These are phyloP conservation scores for Euphysa ruthae DNA, from an alignment of 30 jellyfish, hydroid and myxozoan genomes.

Conservation along the genomic window DNA sequence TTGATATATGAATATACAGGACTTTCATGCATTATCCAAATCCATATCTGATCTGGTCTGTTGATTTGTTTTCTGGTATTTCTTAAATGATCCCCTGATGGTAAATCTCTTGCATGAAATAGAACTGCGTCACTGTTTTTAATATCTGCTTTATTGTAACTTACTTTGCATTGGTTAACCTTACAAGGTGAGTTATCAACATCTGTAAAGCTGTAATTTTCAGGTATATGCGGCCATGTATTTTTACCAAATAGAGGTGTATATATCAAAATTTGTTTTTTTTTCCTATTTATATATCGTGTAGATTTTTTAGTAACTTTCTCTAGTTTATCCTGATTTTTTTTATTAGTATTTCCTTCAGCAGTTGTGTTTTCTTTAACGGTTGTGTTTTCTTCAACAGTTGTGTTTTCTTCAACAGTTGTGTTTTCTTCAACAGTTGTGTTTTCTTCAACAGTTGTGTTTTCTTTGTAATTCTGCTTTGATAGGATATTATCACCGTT, in stretches of 20 bases:
- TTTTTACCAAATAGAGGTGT: slow-evolving; percentile 52
- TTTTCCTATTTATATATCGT: too few relatives aligned
- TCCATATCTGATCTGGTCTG: slow-evolving; percentile 42
- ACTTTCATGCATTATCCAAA: slow-evolving; percentile 80
- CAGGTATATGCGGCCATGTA: slow-evolving; percentile 69
- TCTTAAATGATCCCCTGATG: slow-evolving; percentile 22
- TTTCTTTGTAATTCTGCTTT: too few relatives aligned
- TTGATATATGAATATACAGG: slow-evolving; percentile 36
- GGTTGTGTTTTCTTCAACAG: too few relatives aligned
- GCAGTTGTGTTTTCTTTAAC: too few relatives aligned
- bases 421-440: too few relatives aligned
- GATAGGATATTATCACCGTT: too few relatives aligned
- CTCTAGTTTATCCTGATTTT: too few relatives aligned
- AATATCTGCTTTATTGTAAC: slow-evolving; percentile 40
- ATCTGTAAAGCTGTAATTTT: slow-evolving; percentile 51
- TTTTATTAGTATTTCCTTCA: too few relatives aligned
- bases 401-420: too few relatives aligned
- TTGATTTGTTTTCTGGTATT: slow-evolving; percentile 10
- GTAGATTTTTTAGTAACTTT: too few relatives aligned
- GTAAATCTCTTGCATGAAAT: slow-evolving; percentile 82
- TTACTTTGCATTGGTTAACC: slow-evolving; percentile 45
- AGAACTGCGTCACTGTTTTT: slow-evolving; percentile 52
- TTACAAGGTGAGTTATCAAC: slow-evolving; percentile 47
- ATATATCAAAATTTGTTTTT: slow-evolving; percentile 42
- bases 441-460: too few relatives aligned